Conservation (phyloP, 2,113 vertebrate species). For the Antigone vipio region DNA sequence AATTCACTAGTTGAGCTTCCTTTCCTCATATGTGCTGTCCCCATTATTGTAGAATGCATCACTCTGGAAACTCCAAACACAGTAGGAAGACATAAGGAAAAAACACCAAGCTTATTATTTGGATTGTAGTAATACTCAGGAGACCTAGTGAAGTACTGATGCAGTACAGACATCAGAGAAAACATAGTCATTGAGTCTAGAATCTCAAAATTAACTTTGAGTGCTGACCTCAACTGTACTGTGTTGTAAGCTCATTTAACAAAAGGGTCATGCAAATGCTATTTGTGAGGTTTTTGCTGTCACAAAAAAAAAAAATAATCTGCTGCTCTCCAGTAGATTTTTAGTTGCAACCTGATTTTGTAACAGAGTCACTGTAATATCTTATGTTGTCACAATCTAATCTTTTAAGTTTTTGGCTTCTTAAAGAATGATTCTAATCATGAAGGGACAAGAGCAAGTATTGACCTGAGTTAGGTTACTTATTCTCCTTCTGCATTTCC, state of each 20-base stretch:
- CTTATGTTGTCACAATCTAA: neutral
- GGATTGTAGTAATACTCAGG: neutral
- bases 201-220: neutral
- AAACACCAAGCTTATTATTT: neutral
- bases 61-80: neutral
- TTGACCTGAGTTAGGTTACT: neutral
- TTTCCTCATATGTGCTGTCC: neutral
- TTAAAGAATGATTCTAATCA: neutral
- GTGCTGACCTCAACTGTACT: neutral
- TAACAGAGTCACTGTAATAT: neutral
- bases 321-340: neutral
- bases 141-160: neutral
- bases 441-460: neutral
- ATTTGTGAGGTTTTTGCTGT: neutral
- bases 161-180: neutral
- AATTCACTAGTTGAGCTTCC: neutral
- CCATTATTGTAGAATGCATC: fast-evolving
- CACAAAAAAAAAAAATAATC: neutral
- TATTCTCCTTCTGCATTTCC: neutral
- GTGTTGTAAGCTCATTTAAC: neutral
- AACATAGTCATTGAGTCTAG: neutral
- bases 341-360: neutral
- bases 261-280: neutral
- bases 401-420: neutral
- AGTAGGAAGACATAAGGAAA: neutral